phyloP scores from a whole-genome alignment of 2,113 vertebrate species.

The Chunga burmeisteri region DNA sequence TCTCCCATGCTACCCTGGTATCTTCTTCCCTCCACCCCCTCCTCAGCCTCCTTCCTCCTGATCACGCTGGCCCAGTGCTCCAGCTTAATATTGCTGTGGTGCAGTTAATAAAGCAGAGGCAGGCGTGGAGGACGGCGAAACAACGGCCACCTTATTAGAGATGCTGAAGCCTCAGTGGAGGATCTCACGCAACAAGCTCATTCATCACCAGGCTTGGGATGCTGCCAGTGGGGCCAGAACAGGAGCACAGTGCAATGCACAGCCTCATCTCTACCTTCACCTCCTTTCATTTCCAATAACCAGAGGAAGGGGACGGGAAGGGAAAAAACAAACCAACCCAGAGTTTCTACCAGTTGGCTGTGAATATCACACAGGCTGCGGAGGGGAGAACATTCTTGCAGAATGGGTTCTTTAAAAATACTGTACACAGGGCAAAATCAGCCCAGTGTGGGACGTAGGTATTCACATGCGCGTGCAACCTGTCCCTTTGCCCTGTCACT shows the following conservation, averaged over 20 bases:
- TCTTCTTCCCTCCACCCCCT: neutral
- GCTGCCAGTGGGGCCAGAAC: conserved; percentile 18
- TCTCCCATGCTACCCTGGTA: neutral
- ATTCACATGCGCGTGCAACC: neutral
- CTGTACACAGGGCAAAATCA: neutral
- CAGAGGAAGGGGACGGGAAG: neutral
- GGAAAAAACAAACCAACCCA: neutral
- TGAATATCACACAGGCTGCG: neutral
- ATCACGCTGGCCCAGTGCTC: neutral
- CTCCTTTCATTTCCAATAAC: conserved; percentile 7
- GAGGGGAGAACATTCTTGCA: neutral
- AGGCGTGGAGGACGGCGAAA: neutral
- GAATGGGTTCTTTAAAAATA: neutral
- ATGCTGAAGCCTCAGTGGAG: conserved; percentile 30
- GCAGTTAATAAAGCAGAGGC: conserved; percentile 45
- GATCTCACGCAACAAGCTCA: conserved; percentile 22
- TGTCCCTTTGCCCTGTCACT: neutral
- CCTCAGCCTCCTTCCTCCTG: neutral
- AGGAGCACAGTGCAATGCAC: neutral
- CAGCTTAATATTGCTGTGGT: conserved; percentile 31
- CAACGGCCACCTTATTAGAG: conserved; percentile 34
- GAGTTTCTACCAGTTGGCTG: neutral
- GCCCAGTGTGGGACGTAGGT: accelerated
- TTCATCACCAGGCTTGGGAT: conserved; percentile 49
- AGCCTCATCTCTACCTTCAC: conserved; percentile 2